Evolutionary conservation across 2,888 invertebrate genomes (phyloP).

Genomic region (Andrena bucephala): DNA sequence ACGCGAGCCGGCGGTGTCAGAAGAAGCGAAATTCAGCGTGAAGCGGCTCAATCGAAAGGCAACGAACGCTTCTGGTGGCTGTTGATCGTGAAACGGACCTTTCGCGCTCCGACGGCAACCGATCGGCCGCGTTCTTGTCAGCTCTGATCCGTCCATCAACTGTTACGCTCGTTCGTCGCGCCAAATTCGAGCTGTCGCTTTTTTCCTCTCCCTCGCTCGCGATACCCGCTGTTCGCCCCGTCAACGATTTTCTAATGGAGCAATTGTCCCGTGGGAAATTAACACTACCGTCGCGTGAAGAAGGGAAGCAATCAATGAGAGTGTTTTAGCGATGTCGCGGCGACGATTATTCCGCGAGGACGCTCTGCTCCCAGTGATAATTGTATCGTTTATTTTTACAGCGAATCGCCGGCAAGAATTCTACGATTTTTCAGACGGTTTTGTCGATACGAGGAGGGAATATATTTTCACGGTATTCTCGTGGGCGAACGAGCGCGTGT

Average conservation of each 20-base stretch:
- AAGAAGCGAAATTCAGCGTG: conserved; percentile 77
- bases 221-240: background rate
- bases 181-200: background rate
- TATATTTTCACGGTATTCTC: conserved; percentile 43
- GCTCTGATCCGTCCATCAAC: conserved; percentile 20
- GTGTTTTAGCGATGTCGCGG: background rate
- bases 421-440: background rate
- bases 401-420: too few species aligned
- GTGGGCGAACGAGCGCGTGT: conserved; percentile 42
- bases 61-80: background rate
- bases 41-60: conserved; percentile 72
- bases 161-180: background rate
- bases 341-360: too few species aligned
- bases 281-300: background rate
- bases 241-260: conserved; percentile 42
- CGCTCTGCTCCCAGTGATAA: background rate
- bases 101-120: conserved; percentile 72
- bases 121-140: conserved; percentile 7
- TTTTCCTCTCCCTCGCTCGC: background rate
- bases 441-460: conserved; percentile 12
- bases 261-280: conserved; percentile 31
- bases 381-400: conserved; percentile 7
- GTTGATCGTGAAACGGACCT: conserved; percentile 11
- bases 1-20: conserved; percentile 63
- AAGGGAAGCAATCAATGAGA: conserved; percentile 10